These are phyloP conservation scores for Andrena camellia DNA, from an alignment of 2,888 invertebrate genomes.

Conservation along the genomic window DNA sequence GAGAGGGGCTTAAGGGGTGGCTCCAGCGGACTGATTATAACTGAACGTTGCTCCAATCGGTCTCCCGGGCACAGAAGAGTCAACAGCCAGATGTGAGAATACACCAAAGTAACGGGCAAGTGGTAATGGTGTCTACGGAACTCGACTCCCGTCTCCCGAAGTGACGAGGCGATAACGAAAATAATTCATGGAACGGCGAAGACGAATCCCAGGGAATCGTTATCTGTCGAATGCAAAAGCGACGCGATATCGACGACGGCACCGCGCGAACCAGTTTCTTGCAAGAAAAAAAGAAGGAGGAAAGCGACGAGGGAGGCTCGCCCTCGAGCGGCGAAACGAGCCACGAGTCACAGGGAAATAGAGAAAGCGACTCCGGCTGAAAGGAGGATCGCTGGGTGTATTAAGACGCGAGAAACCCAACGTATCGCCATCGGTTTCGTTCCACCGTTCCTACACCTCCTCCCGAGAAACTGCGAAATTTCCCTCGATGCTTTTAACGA, in stretches of 20 bases:
- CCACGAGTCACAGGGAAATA: slow-evolving; percentile 23
- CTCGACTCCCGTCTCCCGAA: neutral
- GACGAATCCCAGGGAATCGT: slow-evolving; percentile 15
- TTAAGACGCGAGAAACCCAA: slow-evolving; percentile 47
- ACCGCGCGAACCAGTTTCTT: slow-evolving; percentile 17
- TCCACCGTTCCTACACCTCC: slow-evolving; percentile 14
- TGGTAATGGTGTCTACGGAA: neutral
- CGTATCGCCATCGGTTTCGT: slow-evolving; percentile 56
- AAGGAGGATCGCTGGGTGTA: slow-evolving; percentile 41
- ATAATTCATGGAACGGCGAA: slow-evolving; percentile 20
- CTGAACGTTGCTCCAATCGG: neutral
- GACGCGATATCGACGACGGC: slow-evolving; percentile 26
- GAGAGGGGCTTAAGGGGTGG: neutral
- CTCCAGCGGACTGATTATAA: neutral
- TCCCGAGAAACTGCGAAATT: slow-evolving; percentile 72
- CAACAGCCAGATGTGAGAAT: too few relatives aligned
- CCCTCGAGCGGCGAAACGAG: slow-evolving; percentile 35
- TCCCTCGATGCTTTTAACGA: slow-evolving; percentile 77
- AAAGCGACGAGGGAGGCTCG: neutral
- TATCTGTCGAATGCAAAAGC: slow-evolving; percentile 19
- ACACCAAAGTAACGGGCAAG: neutral
- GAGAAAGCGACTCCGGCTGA: slow-evolving; percentile 26
- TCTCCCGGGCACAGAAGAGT: too few relatives aligned
- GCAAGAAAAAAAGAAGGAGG: neutral
- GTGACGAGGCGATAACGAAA: slow-evolving; percentile 17